Evolutionary conservation across 2,797 vertebrate species (phyloP).

Genomic region (Pteronotus mesoamericanus): DNA sequence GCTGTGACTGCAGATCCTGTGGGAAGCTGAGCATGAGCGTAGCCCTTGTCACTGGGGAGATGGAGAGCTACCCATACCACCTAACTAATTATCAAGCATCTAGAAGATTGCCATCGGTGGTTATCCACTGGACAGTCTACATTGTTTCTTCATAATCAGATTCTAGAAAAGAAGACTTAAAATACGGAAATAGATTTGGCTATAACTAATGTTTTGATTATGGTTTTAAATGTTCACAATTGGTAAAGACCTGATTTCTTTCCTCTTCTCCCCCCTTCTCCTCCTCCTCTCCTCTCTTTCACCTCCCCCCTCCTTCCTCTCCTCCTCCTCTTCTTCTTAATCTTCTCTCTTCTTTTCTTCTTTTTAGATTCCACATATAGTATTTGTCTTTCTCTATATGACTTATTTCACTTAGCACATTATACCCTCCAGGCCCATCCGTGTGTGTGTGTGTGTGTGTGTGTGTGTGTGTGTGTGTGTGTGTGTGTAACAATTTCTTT

Average conservation of each 20-base stretch:
- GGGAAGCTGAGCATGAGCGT: neutral
- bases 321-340: no score
- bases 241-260: neutral
- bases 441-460: neutral
- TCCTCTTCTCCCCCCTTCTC: no score
- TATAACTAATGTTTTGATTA: neutral
- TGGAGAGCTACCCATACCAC: neutral
- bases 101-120: neutral
- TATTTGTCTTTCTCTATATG: no score
- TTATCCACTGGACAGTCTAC: neutral
- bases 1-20: neutral
- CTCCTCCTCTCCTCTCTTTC: no score
- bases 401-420: neutral
- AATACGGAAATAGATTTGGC: neutral
- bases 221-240: conserved; percentile 14
- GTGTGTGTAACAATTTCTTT: neutral
- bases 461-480: neutral
- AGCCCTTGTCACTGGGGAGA: neutral
- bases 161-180: neutral
- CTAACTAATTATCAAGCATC: neutral
- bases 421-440: neutral
- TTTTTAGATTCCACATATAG: no score
- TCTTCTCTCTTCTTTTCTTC: no score
- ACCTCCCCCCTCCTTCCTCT: no score
- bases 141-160: neutral